These are phyloP conservation scores for Stictocephala bisonia DNA, from an alignment of 2,888 invertebrate species.

Conservation along the genomic window DNA sequence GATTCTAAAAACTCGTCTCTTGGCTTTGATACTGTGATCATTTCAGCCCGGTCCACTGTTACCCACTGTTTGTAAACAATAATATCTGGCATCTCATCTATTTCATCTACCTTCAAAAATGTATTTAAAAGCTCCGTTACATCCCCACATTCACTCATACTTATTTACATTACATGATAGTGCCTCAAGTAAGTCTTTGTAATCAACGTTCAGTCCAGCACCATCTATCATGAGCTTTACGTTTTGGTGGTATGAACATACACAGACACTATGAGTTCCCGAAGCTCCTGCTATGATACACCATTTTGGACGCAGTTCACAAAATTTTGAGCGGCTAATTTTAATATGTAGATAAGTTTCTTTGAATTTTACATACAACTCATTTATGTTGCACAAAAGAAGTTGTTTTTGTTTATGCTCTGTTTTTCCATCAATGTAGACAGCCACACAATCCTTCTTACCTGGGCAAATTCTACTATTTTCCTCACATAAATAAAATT, in stretches of 20 bases:
- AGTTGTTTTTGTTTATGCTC: no score
- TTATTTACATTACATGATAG: slow-evolving; percentile 37
- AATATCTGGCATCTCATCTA: slow-evolving; percentile 10
- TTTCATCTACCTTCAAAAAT: slow-evolving; percentile 16
- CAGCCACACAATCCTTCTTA: no score
- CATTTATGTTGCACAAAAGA: no score
- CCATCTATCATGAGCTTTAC: slow-evolving; percentile 23
- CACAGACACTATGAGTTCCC: slow-evolving; percentile 29
- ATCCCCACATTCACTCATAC: slow-evolving; percentile 26
- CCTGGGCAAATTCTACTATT: slow-evolving; percentile 24
- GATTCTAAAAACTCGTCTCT: slow-evolving; percentile 27
- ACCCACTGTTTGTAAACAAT: slow-evolving; percentile 26
- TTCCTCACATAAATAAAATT: neutral
- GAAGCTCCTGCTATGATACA: slow-evolving; percentile 18
- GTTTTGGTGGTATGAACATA: slow-evolving; percentile 30
- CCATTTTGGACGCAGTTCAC: slow-evolving; percentile 22
- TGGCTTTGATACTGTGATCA: slow-evolving; percentile 32
- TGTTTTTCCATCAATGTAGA: no score
- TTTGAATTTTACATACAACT: no score
- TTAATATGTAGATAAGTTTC: no score
- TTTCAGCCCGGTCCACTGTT: slow-evolving; percentile 14
- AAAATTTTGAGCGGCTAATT: slow-evolving; percentile 18
- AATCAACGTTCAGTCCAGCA: slow-evolving; percentile 14
- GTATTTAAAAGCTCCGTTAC: neutral
- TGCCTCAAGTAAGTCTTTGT: slow-evolving; percentile 35